Percentiles rank a stretch among this genome's conserved stretches.
phyloP scores from a whole-genome alignment of 2,797 vertebrate genomes.

The Toxotes lorentzi region DNA sequence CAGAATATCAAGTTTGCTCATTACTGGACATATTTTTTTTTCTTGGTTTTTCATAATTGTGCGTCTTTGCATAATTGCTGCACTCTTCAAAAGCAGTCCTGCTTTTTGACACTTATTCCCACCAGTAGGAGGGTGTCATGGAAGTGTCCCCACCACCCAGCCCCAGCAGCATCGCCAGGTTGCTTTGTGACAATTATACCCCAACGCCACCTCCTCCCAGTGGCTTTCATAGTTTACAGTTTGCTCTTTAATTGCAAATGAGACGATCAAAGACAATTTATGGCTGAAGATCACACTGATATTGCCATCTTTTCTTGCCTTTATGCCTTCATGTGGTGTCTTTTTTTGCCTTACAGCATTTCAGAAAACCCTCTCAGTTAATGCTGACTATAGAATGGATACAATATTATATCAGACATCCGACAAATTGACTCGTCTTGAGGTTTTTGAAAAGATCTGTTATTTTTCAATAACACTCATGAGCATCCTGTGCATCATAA shows the following conservation, averaged over 20 bases:
- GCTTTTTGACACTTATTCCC: conserved; percentile 57
- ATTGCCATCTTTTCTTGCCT: conserved; percentile 15
- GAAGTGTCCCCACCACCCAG: conserved; percentile 3
- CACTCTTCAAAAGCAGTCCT: conserved; percentile 42
- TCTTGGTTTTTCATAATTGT: conserved; percentile 37
- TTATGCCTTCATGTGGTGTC: conserved; percentile 39
- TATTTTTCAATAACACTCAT: background rate
- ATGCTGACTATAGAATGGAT: background rate
- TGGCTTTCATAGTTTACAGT: conserved; percentile 55
- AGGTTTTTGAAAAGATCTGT: background rate
- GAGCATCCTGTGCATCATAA: conserved; percentile 5
- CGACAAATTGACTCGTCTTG: background rate
- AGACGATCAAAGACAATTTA: conserved; percentile 49
- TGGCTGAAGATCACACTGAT: conserved; percentile 25
- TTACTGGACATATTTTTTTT: conserved; percentile 35
- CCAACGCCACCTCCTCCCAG: background rate
- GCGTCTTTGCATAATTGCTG: conserved; percentile 54
- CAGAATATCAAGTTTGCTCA: conserved; percentile 57
- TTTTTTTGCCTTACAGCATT: conserved; percentile 10
- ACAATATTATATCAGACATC: background rate
- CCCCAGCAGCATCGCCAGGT: conserved; percentile 37
- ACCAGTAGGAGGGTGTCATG: conserved; percentile 50
- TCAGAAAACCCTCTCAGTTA: conserved; percentile 3
- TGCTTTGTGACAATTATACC: conserved; percentile 51
- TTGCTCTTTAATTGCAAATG: conserved; percentile 55